Evolutionary conservation across 2,113 vertebrate species (phyloP), one percentile per base, ranked within the genome.

Genomic region (Cottus gobio): DNA sequence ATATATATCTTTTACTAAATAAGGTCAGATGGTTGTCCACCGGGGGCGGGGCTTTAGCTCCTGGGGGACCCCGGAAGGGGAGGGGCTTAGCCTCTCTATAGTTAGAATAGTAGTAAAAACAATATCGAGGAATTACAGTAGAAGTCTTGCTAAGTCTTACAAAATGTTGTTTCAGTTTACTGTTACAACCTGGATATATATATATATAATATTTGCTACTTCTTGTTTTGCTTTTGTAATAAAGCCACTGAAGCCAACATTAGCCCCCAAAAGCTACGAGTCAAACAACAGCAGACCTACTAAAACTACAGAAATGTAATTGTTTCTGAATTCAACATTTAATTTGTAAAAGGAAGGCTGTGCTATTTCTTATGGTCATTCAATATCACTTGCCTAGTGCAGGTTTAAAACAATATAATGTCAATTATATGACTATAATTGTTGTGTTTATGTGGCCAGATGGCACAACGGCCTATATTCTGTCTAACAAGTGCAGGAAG

Each of bases 371-470:
- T 31, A 31, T 31, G 31, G 31, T 31, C 31, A 2, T 85, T 50
- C 26, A 44, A 15, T 36, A 46, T 60, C 5, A 39, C 22, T 64
- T 61, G 75, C 73, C 83, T 71, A 75, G 82, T 88, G 83, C 74
- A 80, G 73, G 1, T 42, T 90, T 70, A 86, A 86, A 80, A 65
- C 46, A 78, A 28, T 11, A 52, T 30, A 30, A 54, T 46, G 15
- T 39, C 30, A 68, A 44, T 18, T 46, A 76, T 65, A 26, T 44
- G 30, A 56, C 6, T 71, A 42, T 28, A 44, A 83, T 73, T 56
- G 57, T 31, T 37, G 54, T 78, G 66, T 68, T 50, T 87, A 74
- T 13, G 80, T 71, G 77, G 69, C 70, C 83, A 85, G 77, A 87
- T 88, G 86, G 82, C 61, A 57, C 39, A 71, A 84, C 56, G 54